Evolutionary conservation across 2,113 vertebrate genomes (phyloP).

Genomic region (Leucopsar rothschildi): DNA sequence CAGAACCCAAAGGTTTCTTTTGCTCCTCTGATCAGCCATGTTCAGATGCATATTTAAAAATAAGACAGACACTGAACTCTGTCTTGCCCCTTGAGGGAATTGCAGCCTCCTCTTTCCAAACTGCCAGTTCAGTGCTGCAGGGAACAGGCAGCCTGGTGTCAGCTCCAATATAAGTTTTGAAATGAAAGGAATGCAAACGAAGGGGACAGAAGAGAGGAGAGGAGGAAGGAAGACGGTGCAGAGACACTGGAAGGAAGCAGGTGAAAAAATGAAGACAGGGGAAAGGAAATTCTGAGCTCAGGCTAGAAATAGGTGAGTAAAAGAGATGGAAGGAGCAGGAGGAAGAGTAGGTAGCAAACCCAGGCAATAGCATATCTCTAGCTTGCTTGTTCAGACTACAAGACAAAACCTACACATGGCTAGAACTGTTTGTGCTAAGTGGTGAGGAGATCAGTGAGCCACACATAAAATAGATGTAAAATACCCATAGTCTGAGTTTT

Average conservation of each 20-base stretch:
- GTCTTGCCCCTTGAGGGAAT: slow-evolving; percentile 21
- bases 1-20: neutral
- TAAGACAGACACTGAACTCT: slow-evolving; percentile 40
- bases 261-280: neutral
- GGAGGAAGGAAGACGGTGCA: neutral
- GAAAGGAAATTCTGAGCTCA: neutral
- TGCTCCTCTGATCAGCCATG: slow-evolving; percentile 23
- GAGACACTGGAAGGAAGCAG: neutral
- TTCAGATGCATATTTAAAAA: slow-evolving; percentile 45
- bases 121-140: neutral
- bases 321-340: neutral
- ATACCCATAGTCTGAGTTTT: neutral
- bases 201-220: neutral
- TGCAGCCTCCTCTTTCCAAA: slow-evolving; percentile 29
- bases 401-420: neutral
- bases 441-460: neutral
- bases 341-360: neutral
- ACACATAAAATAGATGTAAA: neutral
- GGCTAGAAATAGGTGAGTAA: neutral
- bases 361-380: neutral
- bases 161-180: neutral
- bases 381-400: neutral
- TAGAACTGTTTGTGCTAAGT: neutral
- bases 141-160: slow-evolving; percentile 45
- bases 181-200: slow-evolving; percentile 8